These are phyloP conservation scores for Tiliqua scincoides DNA, from an alignment of 2,113 vertebrate species.

Conservation along the genomic window DNA sequence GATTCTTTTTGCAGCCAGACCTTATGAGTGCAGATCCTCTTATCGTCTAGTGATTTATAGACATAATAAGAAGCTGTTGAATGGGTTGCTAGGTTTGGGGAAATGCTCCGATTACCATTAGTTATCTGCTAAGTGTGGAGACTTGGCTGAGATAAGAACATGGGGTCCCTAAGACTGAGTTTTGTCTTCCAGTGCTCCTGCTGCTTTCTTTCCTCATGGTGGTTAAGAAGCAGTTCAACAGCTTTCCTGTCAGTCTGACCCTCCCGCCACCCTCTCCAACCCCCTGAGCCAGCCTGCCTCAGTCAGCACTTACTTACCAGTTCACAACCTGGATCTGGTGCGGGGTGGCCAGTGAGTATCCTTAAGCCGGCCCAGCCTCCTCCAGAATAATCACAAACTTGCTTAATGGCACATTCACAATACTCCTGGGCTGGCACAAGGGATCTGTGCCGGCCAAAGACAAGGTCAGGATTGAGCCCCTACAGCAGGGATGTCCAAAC, in stretches of 20 bases:
- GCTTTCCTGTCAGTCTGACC: slow-evolving; percentile 33
- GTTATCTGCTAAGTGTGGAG: slow-evolving; percentile 76
- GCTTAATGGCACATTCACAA: too few relatives aligned
- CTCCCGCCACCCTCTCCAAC: too few relatives aligned
- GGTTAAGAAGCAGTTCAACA: slow-evolving; percentile 54
- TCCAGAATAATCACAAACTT: too few relatives aligned
- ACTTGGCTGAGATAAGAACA: slow-evolving; percentile 75
- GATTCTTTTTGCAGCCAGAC: slow-evolving; percentile 84
- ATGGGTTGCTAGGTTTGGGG: slow-evolving; percentile 84
- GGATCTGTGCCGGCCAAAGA: too few relatives aligned
- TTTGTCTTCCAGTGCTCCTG: slow-evolving; percentile 65
- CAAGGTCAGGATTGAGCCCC: too few relatives aligned
- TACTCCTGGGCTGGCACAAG: too few relatives aligned
- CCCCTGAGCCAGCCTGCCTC: too few relatives aligned
- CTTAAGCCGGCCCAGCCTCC: too few relatives aligned
- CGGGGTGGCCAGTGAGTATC: too few relatives aligned
- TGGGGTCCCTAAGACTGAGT: slow-evolving; percentile 65
- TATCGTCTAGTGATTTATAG: slow-evolving; percentile 86
- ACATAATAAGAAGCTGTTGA: slow-evolving; percentile 84
- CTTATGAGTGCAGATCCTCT: slow-evolving; percentile 81
- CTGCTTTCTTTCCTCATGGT: slow-evolving; percentile 57
- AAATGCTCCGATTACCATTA: slow-evolving; percentile 81
- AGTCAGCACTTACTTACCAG: too few relatives aligned
- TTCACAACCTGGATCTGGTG: too few relatives aligned
- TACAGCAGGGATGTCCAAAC: too few relatives aligned